Evolutionary conservation across 2,888 invertebrate species (phyloP).

Genomic region (Axea sp.): DNA sequence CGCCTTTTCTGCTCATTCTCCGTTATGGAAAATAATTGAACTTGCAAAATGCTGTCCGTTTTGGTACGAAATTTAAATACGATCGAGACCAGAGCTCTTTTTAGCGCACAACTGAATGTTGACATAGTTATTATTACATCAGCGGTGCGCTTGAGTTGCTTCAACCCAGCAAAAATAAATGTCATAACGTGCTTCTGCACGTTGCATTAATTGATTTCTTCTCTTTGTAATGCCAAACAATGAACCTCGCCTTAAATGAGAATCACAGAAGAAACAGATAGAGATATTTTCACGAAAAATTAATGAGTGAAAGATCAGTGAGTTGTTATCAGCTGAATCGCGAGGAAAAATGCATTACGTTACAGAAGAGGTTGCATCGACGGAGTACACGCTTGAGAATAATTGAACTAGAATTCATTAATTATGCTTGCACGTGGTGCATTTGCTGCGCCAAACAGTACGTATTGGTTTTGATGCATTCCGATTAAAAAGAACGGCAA

Average conservation of each 20-base stretch:
- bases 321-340: slow-evolving; percentile 14
- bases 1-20: no score
- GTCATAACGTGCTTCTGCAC: slow-evolving; percentile 34
- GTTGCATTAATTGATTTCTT: slow-evolving; percentile 30
- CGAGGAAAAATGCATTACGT: slow-evolving; percentile 17
- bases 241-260: slow-evolving; percentile 35
- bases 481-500: no score
- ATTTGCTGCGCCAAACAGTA: no score
- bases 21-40: no score
- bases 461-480: no score
- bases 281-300: slow-evolving; percentile 39
- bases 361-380: background rate
- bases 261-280: slow-evolving; percentile 31
- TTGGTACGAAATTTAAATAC: no score
- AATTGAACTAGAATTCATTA: slow-evolving; percentile 23
- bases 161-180: slow-evolving; percentile 33
- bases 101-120: no score
- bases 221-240: slow-evolving; percentile 32
- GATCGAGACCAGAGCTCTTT: no score
- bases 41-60: no score
- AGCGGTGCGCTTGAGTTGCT: no score
- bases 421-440: no score
- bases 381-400: background rate
- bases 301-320: slow-evolving; percentile 24
- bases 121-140: no score